Evolutionary conservation across 1,140 invertebrate genomes (phyloP).

Genomic region (Carposina sasakii): DNA sequence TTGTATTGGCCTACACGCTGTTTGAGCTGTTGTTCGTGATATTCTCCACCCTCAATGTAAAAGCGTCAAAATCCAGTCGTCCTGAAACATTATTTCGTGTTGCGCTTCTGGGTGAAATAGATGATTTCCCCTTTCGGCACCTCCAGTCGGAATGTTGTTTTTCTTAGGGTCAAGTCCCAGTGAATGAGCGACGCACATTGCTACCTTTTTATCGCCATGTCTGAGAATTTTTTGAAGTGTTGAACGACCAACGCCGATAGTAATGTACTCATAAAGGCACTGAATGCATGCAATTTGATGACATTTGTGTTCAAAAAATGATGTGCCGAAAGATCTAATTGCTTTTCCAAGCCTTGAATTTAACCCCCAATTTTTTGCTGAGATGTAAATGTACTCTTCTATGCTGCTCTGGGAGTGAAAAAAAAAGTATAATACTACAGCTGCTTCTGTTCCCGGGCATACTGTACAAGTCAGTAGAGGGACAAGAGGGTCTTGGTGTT

Average conservation of each 20-base stretch:
- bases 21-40: background rate
- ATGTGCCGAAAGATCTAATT: constrained; percentile 22
- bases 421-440: no score
- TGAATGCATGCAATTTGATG: constrained; percentile 21
- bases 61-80: constrained; percentile 13
- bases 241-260: constrained; percentile 26
- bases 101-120: constrained; percentile 19
- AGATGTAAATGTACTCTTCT: constrained; percentile 26
- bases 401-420: no score
- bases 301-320: constrained; percentile 30
- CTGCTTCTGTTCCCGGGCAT: no score
- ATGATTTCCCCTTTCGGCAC: constrained; percentile 21
- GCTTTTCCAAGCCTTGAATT: constrained; percentile 25
- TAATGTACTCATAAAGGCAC: constrained; percentile 27
- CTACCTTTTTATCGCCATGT: constrained; percentile 13
- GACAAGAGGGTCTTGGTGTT: no score
- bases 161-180: constrained; percentile 15
- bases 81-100: constrained; percentile 1
- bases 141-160: no score
- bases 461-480: no score
- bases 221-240: constrained; percentile 23
- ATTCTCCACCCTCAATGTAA: constrained; percentile 7
- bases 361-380: constrained; percentile 25
- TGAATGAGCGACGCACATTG: constrained; percentile 18
- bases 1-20: constrained; percentile 5